These are phyloP conservation scores for Sturnira hondurensis DNA, from an alignment of 2,113 vertebrate species.

Conservation along the genomic window DNA sequence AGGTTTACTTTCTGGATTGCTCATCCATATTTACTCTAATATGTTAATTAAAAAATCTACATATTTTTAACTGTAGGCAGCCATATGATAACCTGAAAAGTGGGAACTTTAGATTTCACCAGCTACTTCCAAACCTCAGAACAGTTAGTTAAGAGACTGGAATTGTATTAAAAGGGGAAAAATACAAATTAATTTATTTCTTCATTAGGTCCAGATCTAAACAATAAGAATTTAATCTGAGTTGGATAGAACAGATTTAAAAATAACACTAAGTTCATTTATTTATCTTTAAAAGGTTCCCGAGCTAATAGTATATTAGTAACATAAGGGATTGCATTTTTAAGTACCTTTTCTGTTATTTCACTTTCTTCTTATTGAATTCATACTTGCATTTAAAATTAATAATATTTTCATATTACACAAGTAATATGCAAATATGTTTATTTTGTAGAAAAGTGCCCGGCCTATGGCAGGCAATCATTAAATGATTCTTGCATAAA, in stretches of 20 bases:
- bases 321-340: conserved; percentile 17
- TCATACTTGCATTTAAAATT: conserved; percentile 13
- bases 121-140: not conserved
- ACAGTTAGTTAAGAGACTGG: not conserved
- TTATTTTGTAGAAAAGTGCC: not conserved
- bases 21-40: not conserved
- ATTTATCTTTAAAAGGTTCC: not conserved
- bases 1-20: conserved; percentile 19
- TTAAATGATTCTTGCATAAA: conserved; percentile 26
- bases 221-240: not conserved
- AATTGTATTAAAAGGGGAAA: not conserved
- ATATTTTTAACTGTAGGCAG: not conserved
- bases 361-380: not conserved
- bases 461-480: not conserved
- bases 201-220: not conserved
- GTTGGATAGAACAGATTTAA: not conserved
- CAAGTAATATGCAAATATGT: not conserved
- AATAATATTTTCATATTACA: conserved; percentile 22
- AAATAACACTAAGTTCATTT: not conserved
- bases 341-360: not conserved
- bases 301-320: not conserved
- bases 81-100: not conserved
- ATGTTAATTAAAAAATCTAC: not conserved
- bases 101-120: conserved; percentile 20
- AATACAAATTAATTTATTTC: not conserved